Conservation (phyloP, 1,140 invertebrate species). For the Drosophila repleta region DNA sequence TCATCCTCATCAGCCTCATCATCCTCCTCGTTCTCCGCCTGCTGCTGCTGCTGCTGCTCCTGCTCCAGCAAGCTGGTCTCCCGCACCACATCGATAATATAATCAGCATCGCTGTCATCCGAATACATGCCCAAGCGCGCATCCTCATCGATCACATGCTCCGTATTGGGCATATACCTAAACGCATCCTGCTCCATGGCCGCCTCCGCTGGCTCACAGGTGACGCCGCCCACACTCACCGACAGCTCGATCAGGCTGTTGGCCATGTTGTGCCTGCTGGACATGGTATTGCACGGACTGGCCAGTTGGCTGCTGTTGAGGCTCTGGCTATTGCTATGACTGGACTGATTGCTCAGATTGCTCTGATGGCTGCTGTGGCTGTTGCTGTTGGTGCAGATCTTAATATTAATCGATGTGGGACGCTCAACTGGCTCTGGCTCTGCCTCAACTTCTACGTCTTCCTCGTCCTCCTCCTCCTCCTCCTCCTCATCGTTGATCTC, state of each 20-base stretch:
- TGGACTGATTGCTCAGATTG: slow-evolving; percentile 52
- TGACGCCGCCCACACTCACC: slow-evolving; percentile 15
- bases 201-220: slow-evolving; percentile 20
- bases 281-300: slow-evolving; percentile 44
- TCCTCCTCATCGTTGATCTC: background rate
- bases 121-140: slow-evolving; percentile 42
- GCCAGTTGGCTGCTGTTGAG: slow-evolving; percentile 52
- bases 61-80: slow-evolving; percentile 4
- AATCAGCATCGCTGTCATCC: slow-evolving; percentile 32
- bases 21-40: slow-evolving; percentile 32
- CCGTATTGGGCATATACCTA: slow-evolving; percentile 24
- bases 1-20: slow-evolving; percentile 26
- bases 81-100: slow-evolving; percentile 40
- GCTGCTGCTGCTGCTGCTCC: background rate
- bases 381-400: slow-evolving; percentile 39
- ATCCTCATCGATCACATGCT: slow-evolving; percentile 38
- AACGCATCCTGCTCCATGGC: slow-evolving; percentile 25
- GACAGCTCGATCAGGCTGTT: slow-evolving; percentile 63
- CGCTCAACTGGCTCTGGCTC: background rate
- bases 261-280: no score
- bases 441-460: background rate
- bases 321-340: slow-evolving; percentile 40
- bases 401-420: background rate
- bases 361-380: slow-evolving; percentile 48
- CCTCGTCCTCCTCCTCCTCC: no score